A percentile compares a stretch with the other conserved stretches of the same genome.
These are phyloP conservation scores for Caenorhabditis latens DNA, from an alignment of 1,140 invertebrate genomes.

Conservation along the genomic window DNA sequence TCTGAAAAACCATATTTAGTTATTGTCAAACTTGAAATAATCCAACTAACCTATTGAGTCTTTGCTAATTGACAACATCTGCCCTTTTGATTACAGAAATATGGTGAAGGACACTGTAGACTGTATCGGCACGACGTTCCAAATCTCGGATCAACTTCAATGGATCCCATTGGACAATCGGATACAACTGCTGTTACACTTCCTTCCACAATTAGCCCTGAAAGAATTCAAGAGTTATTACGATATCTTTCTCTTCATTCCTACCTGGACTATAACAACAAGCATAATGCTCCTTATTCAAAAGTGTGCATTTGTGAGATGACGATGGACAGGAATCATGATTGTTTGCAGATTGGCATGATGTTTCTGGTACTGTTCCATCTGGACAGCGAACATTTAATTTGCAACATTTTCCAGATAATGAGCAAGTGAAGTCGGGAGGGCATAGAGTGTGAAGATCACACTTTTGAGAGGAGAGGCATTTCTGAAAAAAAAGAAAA, in stretches of 20 bases:
- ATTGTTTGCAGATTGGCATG: conserved; percentile 36
- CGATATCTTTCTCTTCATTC: background rate
- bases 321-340: conserved; percentile 53
- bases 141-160: conserved; percentile 61
- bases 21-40: too few species aligned
- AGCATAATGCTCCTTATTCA: conserved; percentile 23
- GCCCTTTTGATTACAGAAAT: conserved; percentile 61
- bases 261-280: conserved; percentile 43
- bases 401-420: conserved; percentile 61
- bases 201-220: background rate
- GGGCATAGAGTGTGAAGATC: conserved; percentile 58
- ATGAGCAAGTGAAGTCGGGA: conserved; percentile 61
- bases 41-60: background rate
- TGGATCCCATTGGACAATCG: conserved; percentile 52
- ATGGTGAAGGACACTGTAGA: conserved; percentile 61
- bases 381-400: conserved; percentile 57
- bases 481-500: conserved; percentile 2
- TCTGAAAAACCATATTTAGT: background rate
- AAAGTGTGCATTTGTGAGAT: conserved; percentile 43
- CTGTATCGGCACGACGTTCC: conserved; percentile 58
- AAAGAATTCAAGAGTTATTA: background rate
- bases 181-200: conserved; percentile 15
- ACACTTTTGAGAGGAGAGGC: conserved; percentile 14
- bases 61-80: conserved; percentile 56
- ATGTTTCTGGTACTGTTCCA: conserved; percentile 57